A percentile compares a stretch with the other conserved stretches of the same genome.
Conservation (phyloP, 1,140 invertebrate genomes). For the Drosophila prosaltans region DNA sequence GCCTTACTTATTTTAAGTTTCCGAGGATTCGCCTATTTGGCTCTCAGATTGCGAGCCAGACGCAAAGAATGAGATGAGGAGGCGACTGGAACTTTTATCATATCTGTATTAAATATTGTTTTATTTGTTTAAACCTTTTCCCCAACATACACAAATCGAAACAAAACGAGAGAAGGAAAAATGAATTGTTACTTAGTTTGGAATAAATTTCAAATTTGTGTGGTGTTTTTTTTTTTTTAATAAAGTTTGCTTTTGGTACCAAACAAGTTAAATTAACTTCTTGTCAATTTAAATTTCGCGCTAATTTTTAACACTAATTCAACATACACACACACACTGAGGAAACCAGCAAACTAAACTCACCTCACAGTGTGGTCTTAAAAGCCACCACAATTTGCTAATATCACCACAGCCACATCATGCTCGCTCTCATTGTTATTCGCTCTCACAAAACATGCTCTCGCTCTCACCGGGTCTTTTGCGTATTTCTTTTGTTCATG, state of each 20-base stretch:
- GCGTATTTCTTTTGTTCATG: constrained; percentile 15
- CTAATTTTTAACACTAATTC: background rate
- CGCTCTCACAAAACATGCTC: constrained; percentile 3
- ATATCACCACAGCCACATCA: constrained; percentile 17
- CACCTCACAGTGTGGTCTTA: background rate
- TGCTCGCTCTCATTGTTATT: constrained; percentile 10
- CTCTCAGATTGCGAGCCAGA: constrained; percentile 86
- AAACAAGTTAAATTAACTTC: background rate
- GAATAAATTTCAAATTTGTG: constrained; percentile 1
- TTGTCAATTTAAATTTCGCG: constrained; percentile 28
- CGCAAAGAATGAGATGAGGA: constrained; percentile 70
- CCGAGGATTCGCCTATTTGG: constrained; percentile 90
- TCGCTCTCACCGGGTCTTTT: constrained; percentile 10
- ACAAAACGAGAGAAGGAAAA: constrained; percentile 23
- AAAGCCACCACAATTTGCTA: background rate
- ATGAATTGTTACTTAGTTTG: constrained; percentile 32
- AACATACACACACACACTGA: background rate
- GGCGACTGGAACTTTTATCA: background rate
- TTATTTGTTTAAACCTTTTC: constrained; percentile 34
- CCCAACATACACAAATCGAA: constrained; percentile 10
- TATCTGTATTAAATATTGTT: constrained; percentile 42
- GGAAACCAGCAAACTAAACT: background rate
- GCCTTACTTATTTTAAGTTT: constrained; percentile 89
- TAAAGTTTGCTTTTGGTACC: constrained; percentile 27
- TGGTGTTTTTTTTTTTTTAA: constrained; percentile 36